Evolutionary conservation across 1,140 invertebrate species (phyloP), one percentile per base, ranked within the genome.

Genomic region (Popillia japonica): DNA sequence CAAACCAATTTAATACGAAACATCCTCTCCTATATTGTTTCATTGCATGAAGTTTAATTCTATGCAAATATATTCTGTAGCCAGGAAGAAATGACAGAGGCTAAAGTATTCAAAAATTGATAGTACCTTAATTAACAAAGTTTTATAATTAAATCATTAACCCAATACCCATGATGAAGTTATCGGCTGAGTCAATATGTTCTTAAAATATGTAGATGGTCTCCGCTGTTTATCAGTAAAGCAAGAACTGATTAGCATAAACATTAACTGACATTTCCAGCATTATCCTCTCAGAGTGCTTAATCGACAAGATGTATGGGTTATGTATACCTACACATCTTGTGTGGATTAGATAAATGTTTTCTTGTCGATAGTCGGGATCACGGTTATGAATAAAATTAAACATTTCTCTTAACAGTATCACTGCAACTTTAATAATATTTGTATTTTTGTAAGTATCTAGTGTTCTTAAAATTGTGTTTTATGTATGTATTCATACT

Each of bases 231-330:
- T 22, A n/a, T 68, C 22, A 68, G 22, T 14, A 34, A 27, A 68
- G 61, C 22, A 68, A 68, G 22, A 68, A 2, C 27, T 68, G 61
- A 68, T 68, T 68, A 68, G 22, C 61, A 68, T 68, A 68, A 27
- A 68, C 22, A 22, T 34, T 68, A 14, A n/a, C 14, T 55, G n/a
- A 55, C 48, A 55, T 55, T 55, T 55, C 17, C 6, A 55, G 17
- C 48, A 17, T 17, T n/a, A 55, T 55, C 61, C 6, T 68, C 27
- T 68, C 23, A 34, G 0, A 68, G 61, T 6, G 61, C 61, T 68
- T 34, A 68, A 68, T 27, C 61, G 48, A 17, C 6, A 34, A 34
- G 27, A 34, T 34, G 27, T 34, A 34, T 34, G 27, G 27, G 27
- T 34, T 34, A 34, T 34, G 27, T 34, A 34, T 34, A 34, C 27